Evolutionary conservation across 2,113 vertebrate species (phyloP).

Genomic region (Centropus bengalensis): DNA sequence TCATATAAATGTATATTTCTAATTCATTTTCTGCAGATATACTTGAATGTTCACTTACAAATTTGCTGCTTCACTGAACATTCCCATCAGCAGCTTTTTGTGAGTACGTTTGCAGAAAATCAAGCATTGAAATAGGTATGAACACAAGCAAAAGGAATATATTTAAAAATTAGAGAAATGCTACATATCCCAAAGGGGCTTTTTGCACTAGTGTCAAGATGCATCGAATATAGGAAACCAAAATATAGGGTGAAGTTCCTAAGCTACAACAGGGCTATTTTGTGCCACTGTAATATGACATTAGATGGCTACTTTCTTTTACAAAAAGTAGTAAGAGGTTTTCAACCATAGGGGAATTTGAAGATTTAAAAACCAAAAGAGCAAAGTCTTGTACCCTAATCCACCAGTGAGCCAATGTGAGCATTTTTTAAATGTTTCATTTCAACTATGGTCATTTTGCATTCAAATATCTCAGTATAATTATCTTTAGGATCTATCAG

Average conservation of each 20-base stretch:
- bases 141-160: neutral
- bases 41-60: neutral
- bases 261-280: neutral
- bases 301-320: neutral
- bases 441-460: neutral
- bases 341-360: neutral
- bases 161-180: neutral
- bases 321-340: neutral
- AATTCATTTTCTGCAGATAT: neutral
- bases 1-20: neutral
- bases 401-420: neutral
- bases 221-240: neutral
- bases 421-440: neutral
- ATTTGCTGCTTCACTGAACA: neutral
- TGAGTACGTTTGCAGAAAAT: neutral
- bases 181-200: neutral
- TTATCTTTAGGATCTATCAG: neutral
- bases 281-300: neutral
- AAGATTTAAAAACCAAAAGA: neutral
- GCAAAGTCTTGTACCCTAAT: conserved; percentile 37
- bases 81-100: neutral
- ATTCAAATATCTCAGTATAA: neutral
- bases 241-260: neutral
- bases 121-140: neutral
- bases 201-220: neutral